Percentiles rank a stretch among this genome's conserved stretches.
These are phyloP conservation scores for Arremon aurantiirostris DNA, from an alignment of 2,797 vertebrate species.

Conservation along the genomic window DNA sequence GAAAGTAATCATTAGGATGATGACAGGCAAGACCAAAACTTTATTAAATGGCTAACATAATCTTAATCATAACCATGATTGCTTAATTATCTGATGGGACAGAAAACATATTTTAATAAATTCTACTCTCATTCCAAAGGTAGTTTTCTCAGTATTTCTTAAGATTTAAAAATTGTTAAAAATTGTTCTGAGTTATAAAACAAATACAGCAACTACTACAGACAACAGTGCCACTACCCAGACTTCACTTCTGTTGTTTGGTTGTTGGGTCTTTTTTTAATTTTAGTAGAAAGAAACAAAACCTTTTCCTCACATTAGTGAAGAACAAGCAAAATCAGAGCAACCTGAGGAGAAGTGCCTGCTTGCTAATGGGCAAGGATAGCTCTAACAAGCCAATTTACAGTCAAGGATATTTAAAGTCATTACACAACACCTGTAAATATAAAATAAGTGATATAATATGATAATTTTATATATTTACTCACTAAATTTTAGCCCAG, in stretches of 20 bases:
- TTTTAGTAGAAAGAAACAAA: neutral
- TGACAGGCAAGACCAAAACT: neutral
- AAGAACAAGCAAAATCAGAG: neutral
- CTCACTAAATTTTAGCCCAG: slow-evolving; percentile 16
- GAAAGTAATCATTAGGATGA: neutral
- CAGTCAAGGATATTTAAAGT: neutral
- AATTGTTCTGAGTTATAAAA: neutral
- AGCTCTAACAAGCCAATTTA: neutral
- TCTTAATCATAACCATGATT: neutral
- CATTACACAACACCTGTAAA: slow-evolving; percentile 14
- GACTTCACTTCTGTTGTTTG: neutral
- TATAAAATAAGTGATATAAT: neutral
- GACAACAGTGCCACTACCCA: neutral
- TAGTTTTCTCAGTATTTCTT: neutral
- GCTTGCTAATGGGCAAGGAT: neutral
- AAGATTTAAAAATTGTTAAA: neutral
- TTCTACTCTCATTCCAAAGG: neutral
- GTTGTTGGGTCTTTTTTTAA: neutral
- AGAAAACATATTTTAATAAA: neutral
- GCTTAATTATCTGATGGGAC: neutral
- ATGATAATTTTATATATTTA: neutral
- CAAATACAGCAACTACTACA: neutral
- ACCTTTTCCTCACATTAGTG: neutral
- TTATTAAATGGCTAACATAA: neutral
- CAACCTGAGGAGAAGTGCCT: neutral